Conservation (phyloP, 2,888 invertebrate genomes). For the Yponomeuta sedellus region DNA sequence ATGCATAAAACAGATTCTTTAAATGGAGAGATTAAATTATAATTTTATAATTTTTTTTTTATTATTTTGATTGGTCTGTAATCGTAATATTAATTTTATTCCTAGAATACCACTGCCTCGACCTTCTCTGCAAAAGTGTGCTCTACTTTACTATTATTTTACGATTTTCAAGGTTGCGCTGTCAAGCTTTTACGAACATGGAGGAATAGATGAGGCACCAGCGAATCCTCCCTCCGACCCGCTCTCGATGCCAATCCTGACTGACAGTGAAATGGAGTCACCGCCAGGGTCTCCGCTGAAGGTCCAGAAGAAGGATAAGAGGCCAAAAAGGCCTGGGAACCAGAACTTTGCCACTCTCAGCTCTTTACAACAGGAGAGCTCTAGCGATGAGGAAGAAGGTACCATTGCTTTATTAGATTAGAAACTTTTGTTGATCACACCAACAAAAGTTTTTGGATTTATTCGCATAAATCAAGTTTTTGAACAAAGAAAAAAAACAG, state of each 20-base stretch:
- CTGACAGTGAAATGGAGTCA: constrained; percentile 63
- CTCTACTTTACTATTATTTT: no score
- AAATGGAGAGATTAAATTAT: no score
- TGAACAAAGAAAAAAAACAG: no score
- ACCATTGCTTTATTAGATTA: neutral
- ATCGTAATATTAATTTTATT: no score
- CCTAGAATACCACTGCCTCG: no score
- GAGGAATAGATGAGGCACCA: constrained; percentile 68
- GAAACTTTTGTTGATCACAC: no score
- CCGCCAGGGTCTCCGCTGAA: constrained; percentile 50
- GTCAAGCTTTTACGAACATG: constrained; percentile 87
- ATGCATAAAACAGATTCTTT: no score
- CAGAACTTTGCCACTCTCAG: constrained; percentile 78
- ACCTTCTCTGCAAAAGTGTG: no score
- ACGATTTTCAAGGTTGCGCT: constrained; percentile 80
- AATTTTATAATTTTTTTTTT: no score
- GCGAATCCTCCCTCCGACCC: constrained; percentile 37
- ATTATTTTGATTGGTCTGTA: no score
- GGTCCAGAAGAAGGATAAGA: constrained; percentile 55
- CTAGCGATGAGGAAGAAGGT: constrained; percentile 80
- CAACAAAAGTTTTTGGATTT: no score
- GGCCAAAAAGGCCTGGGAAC: constrained; percentile 41
- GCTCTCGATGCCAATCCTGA: constrained; percentile 41
- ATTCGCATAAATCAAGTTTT: no score
- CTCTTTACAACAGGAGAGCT: constrained; percentile 73